A percentile compares a stretch with the other conserved stretches of the same genome.
Evolutionary conservation across 2,113 vertebrate genomes (phyloP).

Genomic region (Pseudorectes ferrugineus): DNA sequence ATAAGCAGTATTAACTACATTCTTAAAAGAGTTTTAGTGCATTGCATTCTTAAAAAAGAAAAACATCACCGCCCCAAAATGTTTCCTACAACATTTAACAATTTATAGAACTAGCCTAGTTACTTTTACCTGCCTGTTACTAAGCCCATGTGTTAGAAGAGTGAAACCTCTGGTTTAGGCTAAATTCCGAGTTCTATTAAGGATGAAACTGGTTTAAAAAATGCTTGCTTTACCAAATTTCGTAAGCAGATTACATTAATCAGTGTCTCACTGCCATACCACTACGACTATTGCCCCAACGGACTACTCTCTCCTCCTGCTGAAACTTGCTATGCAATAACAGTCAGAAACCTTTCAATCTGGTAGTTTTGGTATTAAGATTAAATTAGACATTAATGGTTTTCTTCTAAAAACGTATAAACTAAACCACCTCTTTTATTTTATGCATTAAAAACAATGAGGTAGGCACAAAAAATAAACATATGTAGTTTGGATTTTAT

Average conservation of each 20-base stretch:
- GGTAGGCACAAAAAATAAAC: slow-evolving; percentile 82
- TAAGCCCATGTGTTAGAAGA: slow-evolving; percentile 55
- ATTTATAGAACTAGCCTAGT: slow-evolving; percentile 70
- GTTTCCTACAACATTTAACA: slow-evolving; percentile 72
- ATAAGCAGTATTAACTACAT: slow-evolving; percentile 86
- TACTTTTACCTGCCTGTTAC: slow-evolving; percentile 71
- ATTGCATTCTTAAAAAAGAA: slow-evolving; percentile 81
- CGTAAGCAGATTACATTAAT: slow-evolving; percentile 34
- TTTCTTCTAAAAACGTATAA: slow-evolving; percentile 71
- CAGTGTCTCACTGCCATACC: slow-evolving; percentile 50
- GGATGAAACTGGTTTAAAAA: slow-evolving; percentile 26
- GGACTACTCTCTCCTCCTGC: slow-evolving; percentile 45
- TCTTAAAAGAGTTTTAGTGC: slow-evolving; percentile 89
- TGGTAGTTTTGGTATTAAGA: slow-evolving; percentile 78
- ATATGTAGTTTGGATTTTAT: slow-evolving; percentile 67
- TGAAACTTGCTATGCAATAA: slow-evolving; percentile 66
- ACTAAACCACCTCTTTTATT: slow-evolving; percentile 81
- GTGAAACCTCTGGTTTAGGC: slow-evolving; percentile 44
- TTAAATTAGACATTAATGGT: slow-evolving; percentile 80
- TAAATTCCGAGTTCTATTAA: neutral
- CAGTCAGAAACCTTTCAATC: slow-evolving; percentile 69
- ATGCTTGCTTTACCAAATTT: slow-evolving; percentile 20
- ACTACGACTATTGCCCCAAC: neutral
- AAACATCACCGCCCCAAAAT: slow-evolving; percentile 61
- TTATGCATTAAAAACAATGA: slow-evolving; percentile 84